Evolutionary conservation across 2,113 vertebrate genomes (phyloP).

Genomic region (Leptobrachium ailaonicum): DNA sequence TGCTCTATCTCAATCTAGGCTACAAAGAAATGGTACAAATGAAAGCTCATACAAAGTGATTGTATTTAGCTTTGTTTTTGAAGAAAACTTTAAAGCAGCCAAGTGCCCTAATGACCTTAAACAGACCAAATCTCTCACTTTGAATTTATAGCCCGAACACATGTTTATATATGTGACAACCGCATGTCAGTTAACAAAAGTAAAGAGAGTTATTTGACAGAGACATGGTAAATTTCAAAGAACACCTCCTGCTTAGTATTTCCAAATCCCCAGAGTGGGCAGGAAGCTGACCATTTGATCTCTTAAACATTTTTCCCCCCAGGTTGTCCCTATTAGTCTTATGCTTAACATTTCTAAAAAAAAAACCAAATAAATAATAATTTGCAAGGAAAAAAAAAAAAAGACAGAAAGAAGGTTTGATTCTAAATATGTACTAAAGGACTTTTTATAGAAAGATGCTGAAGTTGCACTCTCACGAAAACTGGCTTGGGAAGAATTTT

Average conservation of each 20-base stretch:
- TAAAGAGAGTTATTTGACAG: slow-evolving; percentile 54
- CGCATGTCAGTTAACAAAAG: slow-evolving; percentile 34
- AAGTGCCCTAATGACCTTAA: slow-evolving; percentile 14
- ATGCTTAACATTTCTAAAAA: too few species aligned
- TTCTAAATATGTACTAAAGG: too few species aligned
- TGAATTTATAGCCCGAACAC: slow-evolving; percentile 6
- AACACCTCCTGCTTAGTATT: slow-evolving; percentile 68
- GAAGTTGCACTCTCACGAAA: too few species aligned
- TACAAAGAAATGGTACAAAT: too few species aligned
- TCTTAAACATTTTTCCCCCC: not conserved
- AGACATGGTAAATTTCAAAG: slow-evolving; percentile 71
- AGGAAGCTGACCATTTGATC: slow-evolving; percentile 13
- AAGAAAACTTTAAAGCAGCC: not conserved
- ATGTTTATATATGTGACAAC: slow-evolving; percentile 44
- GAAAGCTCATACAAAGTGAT: not conserved
- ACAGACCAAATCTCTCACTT: slow-evolving; percentile 1
- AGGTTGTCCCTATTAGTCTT: too few species aligned
- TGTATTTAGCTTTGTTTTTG: not conserved
- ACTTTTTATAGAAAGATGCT: too few species aligned
- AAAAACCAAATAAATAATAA: too few species aligned
- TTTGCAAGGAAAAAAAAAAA: too few species aligned
- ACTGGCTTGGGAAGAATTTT: too few species aligned
- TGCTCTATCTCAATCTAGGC: too few species aligned
- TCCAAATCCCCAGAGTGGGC: slow-evolving; percentile 52
- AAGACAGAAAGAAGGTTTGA: too few species aligned